A percentile compares a stretch with the other conserved stretches of the same genome.
Conservation (phyloP, 2,113 vertebrate species). For the Coregonus clupeaformis region DNA sequence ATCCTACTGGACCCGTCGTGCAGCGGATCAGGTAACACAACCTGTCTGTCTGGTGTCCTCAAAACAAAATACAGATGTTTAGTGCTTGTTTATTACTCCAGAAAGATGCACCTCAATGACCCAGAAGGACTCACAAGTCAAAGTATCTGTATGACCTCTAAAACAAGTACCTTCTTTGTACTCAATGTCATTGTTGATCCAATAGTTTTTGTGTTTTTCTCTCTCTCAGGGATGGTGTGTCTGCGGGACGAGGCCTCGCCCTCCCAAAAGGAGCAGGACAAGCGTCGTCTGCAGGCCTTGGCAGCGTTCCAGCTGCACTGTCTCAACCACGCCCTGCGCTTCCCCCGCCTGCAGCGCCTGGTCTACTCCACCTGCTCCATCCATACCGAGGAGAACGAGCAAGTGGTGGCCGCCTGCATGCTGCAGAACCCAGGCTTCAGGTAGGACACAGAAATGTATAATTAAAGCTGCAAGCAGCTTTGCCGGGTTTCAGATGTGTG, state of each 20-base stretch:
- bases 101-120: too few relatives aligned
- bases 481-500: too few relatives aligned
- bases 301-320: conserved; percentile 84
- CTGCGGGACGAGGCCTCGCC: conserved; percentile 50
- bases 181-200: too few relatives aligned
- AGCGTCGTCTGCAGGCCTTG: conserved; percentile 77
- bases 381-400: conserved; percentile 89
- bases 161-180: too few relatives aligned
- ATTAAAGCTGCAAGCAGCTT: background rate
- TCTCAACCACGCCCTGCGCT: conserved; percentile 81
- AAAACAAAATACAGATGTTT: too few relatives aligned
- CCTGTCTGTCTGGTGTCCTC: too few relatives aligned
- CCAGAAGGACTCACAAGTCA: too few relatives aligned
- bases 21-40: conserved; percentile 88
- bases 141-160: too few relatives aligned
- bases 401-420: conserved; percentile 79
- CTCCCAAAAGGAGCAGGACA: conserved; percentile 33
- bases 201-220: background rate
- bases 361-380: conserved; percentile 90
- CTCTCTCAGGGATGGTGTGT: conserved; percentile 82
- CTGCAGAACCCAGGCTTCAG: conserved; percentile 77
- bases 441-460: conserved; percentile 55
- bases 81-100: too few relatives aligned
- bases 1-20: conserved; percentile 94
- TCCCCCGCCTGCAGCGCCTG: conserved; percentile 77